A percentile compares a stretch with the other conserved stretches of the same genome.
phyloP scores from a whole-genome alignment of 2,797 vertebrate species.

The Mycteria americana region DNA sequence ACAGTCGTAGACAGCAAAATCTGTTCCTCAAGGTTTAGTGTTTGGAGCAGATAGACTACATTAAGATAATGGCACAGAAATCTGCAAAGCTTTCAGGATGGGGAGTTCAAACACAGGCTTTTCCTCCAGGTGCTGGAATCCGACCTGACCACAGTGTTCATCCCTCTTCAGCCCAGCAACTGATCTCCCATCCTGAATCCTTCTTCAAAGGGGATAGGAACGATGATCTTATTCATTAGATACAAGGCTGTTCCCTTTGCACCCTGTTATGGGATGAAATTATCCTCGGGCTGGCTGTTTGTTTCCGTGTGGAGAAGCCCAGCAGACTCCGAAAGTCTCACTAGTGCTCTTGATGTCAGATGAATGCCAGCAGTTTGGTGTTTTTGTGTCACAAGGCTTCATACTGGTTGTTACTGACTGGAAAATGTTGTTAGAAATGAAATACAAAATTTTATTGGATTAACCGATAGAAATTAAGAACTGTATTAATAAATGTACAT shows the following conservation, averaged over 20 bases:
- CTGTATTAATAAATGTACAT: not conserved
- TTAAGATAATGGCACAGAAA: not conserved
- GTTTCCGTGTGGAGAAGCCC: not conserved
- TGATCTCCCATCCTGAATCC: not conserved
- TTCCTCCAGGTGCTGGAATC: not conserved
- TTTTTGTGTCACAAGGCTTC: not conserved
- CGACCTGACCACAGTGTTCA: not conserved
- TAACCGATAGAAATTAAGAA: not conserved
- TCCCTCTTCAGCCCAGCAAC: not conserved
- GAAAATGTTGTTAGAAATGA: not conserved
- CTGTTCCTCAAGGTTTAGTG: not conserved
- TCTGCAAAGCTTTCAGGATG: not conserved
- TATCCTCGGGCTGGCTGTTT: not conserved
- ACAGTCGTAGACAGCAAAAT: not conserved
- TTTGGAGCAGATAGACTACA: not conserved
- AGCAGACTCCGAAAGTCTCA: not conserved
- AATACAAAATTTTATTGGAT: not conserved
- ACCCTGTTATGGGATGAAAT: not conserved
- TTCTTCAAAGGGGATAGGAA: not conserved
- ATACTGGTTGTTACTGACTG: not conserved
- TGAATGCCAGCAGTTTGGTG: not conserved
- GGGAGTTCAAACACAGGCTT: not conserved
- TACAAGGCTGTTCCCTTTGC: not conserved
- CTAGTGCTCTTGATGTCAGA: not conserved
- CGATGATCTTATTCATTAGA: not conserved